Evolutionary conservation across 30 jellyfish, hydroid and myxozoan species (phyloP).

Genomic region (Turritopsis dohrnii): DNA sequence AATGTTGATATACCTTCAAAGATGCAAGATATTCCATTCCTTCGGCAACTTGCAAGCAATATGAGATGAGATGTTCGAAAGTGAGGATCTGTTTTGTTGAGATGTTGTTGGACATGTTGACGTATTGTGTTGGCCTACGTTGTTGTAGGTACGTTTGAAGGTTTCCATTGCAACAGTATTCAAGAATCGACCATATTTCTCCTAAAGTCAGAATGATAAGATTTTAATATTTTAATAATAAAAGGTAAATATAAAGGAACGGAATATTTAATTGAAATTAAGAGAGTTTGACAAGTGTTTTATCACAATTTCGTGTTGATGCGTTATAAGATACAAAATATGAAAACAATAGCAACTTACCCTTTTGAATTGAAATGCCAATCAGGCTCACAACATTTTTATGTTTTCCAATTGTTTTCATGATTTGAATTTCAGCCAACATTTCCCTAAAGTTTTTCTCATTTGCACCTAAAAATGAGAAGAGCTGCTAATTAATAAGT

Average conservation of each 20-base stretch:
- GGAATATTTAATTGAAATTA: too few relatives aligned
- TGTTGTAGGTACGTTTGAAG: constrained; percentile 60
- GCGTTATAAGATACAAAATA: too few relatives aligned
- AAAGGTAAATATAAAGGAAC: too few relatives aligned
- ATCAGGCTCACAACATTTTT: constrained; percentile 53
- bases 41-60: constrained; percentile 79
- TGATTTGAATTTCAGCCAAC: constrained; percentile 70
- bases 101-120: constrained; percentile 38
- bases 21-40: constrained; percentile 90
- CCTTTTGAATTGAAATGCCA: constrained; percentile 65
- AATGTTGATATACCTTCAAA: constrained; percentile 55
- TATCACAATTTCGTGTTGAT: too few relatives aligned
- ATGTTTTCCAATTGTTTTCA: constrained; percentile 75
- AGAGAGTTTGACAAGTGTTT: too few relatives aligned
- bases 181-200: constrained; percentile 36
- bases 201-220: background rate
- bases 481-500: background rate
- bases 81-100: constrained; percentile 58
- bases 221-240: too few relatives aligned
- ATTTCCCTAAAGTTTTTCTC: constrained; percentile 62
- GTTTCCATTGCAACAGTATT: constrained; percentile 90
- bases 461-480: constrained; percentile 33
- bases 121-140: constrained; percentile 50
- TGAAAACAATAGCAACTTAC: constrained; percentile 8
- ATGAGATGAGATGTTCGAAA: constrained; percentile 55